Base-by-base conservation (phyloP, 1,140 invertebrate genomes). In the Neodiprion lecontei region DNA sequence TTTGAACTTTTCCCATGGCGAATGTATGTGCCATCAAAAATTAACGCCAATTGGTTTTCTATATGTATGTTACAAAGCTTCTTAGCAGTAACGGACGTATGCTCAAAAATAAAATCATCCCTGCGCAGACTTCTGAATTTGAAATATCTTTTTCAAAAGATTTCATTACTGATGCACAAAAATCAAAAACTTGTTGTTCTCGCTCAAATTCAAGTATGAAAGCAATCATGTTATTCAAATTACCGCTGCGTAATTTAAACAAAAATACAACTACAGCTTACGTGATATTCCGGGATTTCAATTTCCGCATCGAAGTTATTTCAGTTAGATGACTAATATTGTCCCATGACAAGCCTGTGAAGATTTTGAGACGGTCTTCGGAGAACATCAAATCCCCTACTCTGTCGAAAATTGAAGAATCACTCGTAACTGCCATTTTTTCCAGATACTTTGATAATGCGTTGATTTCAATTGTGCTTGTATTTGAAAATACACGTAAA, bases 191-290 rank as follows among this genome's bases (percentile, higher is more conserved):
- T 71, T 47, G 66, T 72, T 84, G 79, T 74, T 81, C 78, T 10
- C 67, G 10, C 65, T 79, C 50, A 66, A 83, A 67, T 53, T 77
- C 77, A 1, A 84, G 66, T 49, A 80, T 70, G n/a, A 76, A 75
- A n/a, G 77, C 69, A 69, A 82, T 78, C 0, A 77, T 1, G 9
- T 49, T 75, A 73, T 82, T 82, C 0, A 79, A 82, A 78, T 81
- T 84, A 1, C 80, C 81, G 67, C 75, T 79, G 21, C 81, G 75
- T 40, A 84, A 67, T 78, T 85, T 85, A 23, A 79, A 82, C 68
- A 83, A 70, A 77, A 82, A 83, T 7, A 81, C 72, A 48, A 81
- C 74, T 2, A 82, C 9, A 1, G 77, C 80, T 73, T 81, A 76
- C 12, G 70, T 79, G 0, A 80, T 48, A 40, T 61, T 69, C 3